Conservation (phyloP, 2,888 invertebrate genomes). For the Epicampocera succincta region DNA sequence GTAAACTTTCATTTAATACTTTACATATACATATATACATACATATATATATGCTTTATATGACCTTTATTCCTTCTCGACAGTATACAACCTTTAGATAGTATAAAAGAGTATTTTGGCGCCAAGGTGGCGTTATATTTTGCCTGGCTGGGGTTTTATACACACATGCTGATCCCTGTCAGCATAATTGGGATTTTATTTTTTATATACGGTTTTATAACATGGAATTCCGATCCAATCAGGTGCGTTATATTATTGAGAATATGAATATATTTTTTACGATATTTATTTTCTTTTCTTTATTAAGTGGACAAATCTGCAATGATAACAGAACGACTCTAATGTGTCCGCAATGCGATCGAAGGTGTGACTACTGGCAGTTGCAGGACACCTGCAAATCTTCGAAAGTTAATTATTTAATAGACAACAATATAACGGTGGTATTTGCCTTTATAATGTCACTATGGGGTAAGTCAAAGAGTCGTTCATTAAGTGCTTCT, state of each 20-base stretch:
- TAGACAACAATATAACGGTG: constrained; percentile 91
- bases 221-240: constrained; percentile 82
- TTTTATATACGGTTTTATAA: constrained; percentile 84
- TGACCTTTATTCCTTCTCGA: constrained; percentile 7
- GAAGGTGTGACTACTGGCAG: constrained; percentile 88
- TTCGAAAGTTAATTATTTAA: constrained; percentile 88
- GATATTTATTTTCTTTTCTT: constrained; percentile 1
- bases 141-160: constrained; percentile 93
- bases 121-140: constrained; percentile 91
- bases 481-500: too few species aligned
- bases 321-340: constrained; percentile 82
- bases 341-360: constrained; percentile 93
- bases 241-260: constrained; percentile 75
- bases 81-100: constrained; percentile 87
- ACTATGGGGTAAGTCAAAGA: constrained; percentile 88
- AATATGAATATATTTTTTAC: not conserved
- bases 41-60: too few species aligned
- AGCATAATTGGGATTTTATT: constrained; percentile 86
- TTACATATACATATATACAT: too few species aligned
- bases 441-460: constrained; percentile 91
- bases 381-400: constrained; percentile 88
- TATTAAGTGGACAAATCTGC: constrained; percentile 84
- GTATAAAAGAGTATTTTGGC: constrained; percentile 89
- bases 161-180: constrained; percentile 90
- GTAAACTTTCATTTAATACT: not conserved